Evolutionary conservation across 2,113 vertebrate species (phyloP), one percentile per base, ranked within the genome.

Genomic region (Gracilinanus agilis): DNA sequence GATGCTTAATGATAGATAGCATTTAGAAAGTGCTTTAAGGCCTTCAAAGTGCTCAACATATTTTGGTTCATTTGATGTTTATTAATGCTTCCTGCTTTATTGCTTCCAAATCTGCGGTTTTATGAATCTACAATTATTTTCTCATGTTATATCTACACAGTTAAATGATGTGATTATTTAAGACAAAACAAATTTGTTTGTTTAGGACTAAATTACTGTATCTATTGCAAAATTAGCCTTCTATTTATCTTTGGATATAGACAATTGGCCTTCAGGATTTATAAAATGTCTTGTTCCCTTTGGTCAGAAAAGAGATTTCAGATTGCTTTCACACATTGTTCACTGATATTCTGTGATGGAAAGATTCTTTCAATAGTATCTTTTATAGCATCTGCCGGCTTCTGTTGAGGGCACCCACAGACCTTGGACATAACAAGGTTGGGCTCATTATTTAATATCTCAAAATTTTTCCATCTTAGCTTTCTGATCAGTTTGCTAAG

Each of bases 401-500:
- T 40, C n/a, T 83, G 67, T 40, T 83, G 67, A 19, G 67, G 40
- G 29, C 34, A 40, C 3, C 5, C n/a, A 83, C 19, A 83, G 40
- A 83, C 0, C 19, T 83, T 40, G 19, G 19, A 40, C n/a, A 40
- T 94, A 90, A 90, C 53, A 24, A 29, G 21, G 6, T 9, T 90
- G 90, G 6, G 97, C 40, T 11, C 23, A 89, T 95, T 93, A 54
- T 89, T 88, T 93, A 90, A 25, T 40, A 0, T 95, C 94, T 96
- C 67, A 95, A 96, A 54, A 9, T 49, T 96, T 54, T 53, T 61
- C 53, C 67, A 0, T 55, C 54, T 54, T 53, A 2, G 40, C 49
- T 89, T 93, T 97, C 92, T 93, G 90, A 97, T 96, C 24, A 44
- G 0, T 34, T 92, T 96, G 90, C 91, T 90, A 95, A 96, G 95